phyloP scores from a whole-genome alignment of 1,140 invertebrate species.

The Arctopsyche grandis region DNA sequence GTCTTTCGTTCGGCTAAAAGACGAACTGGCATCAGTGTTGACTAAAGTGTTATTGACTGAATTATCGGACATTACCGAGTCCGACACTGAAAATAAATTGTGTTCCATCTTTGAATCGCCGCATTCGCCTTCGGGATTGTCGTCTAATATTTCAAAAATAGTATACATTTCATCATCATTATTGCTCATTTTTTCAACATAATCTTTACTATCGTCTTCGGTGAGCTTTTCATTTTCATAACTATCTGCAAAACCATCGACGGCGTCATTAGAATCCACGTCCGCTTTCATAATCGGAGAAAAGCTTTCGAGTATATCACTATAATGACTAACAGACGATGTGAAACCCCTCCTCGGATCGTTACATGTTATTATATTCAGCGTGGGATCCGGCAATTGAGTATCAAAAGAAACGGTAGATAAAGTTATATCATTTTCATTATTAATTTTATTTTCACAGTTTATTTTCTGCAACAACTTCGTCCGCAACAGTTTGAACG shows the following conservation, averaged over 20 bases:
- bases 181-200: slow-evolving; percentile 41
- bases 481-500: slow-evolving; percentile 32
- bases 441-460: not conserved
- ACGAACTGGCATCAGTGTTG: not conserved
- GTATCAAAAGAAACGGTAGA: slow-evolving; percentile 41
- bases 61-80: slow-evolving; percentile 16
- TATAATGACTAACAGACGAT: slow-evolving; percentile 25
- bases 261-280: slow-evolving; percentile 3
- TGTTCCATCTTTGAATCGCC: slow-evolving; percentile 51
- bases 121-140: slow-evolving; percentile 55
- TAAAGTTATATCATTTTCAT: slow-evolving; percentile 23
- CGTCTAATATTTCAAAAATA: slow-evolving; percentile 65
- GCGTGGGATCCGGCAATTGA: slow-evolving; percentile 49
- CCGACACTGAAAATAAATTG: slow-evolving; percentile 19
- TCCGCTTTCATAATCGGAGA: slow-evolving; percentile 35
- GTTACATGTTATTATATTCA: slow-evolving; percentile 42
- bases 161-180: slow-evolving; percentile 65
- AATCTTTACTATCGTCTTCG: slow-evolving; percentile 25
- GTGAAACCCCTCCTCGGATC: slow-evolving; percentile 45
- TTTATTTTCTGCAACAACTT: slow-evolving; percentile 36
- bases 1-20: not conserved
- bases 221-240: slow-evolving; percentile 5
- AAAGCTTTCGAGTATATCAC: slow-evolving; percentile 22
- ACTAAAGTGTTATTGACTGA: not conserved
- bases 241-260: slow-evolving; percentile 21